phyloP scores from a whole-genome alignment of 2,888 invertebrate species.

The Drosophila formosana region DNA sequence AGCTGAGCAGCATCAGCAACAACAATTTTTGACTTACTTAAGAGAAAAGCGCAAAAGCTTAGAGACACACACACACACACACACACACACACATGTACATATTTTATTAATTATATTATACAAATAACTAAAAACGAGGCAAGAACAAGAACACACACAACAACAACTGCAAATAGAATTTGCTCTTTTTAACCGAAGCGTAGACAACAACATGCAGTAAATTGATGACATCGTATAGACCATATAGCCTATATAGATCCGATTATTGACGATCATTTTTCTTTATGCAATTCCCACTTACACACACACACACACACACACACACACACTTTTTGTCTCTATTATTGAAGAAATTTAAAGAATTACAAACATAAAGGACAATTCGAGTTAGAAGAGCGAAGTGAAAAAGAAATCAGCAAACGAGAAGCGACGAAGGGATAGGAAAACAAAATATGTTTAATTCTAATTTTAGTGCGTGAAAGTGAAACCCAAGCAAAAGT shows the following conservation, averaged over 20 bases:
- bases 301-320: constrained; percentile 31
- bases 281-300: constrained; percentile 39
- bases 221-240: constrained; percentile 39
- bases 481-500: constrained; percentile 43
- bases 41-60: constrained; percentile 58
- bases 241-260: constrained; percentile 45
- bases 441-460: constrained; percentile 46
- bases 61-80: constrained; percentile 32
- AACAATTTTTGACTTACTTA: constrained; percentile 74
- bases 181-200: constrained; percentile 54
- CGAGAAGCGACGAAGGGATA: constrained; percentile 21
- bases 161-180: constrained; percentile 56
- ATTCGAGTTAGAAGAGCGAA: neutral
- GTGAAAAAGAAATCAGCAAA: neutral
- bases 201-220: constrained; percentile 31
- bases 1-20: constrained; percentile 28
- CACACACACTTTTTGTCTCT: constrained; percentile 37
- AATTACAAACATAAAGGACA: constrained; percentile 8
- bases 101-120: constrained; percentile 79
- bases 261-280: constrained; percentile 58
- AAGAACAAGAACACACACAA: constrained; percentile 61
- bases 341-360: constrained; percentile 20
- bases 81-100: constrained; percentile 66
- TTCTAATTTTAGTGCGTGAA: constrained; percentile 47
- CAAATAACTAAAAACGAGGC: constrained; percentile 71